Evolutionary conservation across 1,140 invertebrate genomes (phyloP), one percentile per base, ranked within the genome.

Genomic region (Agraylea sexmaculata): DNA sequence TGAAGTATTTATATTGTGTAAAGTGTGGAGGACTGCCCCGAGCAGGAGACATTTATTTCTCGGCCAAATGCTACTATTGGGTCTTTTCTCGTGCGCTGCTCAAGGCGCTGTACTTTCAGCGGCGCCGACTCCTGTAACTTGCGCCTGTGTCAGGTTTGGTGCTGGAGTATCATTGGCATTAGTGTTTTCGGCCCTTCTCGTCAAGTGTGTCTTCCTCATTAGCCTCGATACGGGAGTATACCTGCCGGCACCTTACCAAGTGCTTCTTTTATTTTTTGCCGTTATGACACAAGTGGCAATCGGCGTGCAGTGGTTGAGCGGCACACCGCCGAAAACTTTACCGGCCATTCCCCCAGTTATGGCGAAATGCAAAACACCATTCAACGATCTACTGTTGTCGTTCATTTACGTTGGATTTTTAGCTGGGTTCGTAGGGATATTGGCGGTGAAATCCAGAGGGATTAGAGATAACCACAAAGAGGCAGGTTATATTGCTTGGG

Each of bases 381-480:
- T 77, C 52, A 69, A 69, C 12, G 77, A 86, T 51, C 69, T 87
- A 43, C 59, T 93, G 40, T 56, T 90, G 52, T 78, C 88, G 34
- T 54, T 93, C 47, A 70, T 82, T 54, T 90, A 91, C 64, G 76
- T 83, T 17, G 75, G 83, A 38, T 80, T 87, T 54, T 64, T 95
- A 11, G 80, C 93, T 18, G 58, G 87, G 8, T 78, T 89, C 19
- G 88, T 92, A 13, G 81, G 80, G 18, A 73, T 86, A 29, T 62
- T 94, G 36, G 83, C 90, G 4, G 68, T 92, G 21, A 77, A 85
- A 51, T 85, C 84, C 10, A 74, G 85, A 15, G 80, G 86, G 15
- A 87, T 93, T 15, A 76, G 86, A n/a, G 88, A 93, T 54, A 93
- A 94, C 59, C 88, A 92, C 55, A 70, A 89, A 1, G 90, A 94